Evolutionary conservation across 2,888 invertebrate species (phyloP).

Genomic region (Neoascia interrupta): DNA sequence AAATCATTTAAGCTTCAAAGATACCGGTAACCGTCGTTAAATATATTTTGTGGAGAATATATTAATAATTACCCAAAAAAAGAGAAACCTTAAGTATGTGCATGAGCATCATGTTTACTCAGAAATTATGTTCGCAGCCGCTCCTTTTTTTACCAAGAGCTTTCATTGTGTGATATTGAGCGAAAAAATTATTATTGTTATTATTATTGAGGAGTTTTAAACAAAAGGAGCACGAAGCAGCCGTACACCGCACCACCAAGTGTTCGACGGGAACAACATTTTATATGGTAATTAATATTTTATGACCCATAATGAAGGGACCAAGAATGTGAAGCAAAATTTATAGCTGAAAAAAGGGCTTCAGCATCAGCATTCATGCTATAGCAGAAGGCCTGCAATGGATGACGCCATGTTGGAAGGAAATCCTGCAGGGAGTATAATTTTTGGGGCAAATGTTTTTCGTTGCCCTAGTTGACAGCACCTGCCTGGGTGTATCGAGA

Average conservation of each 20-base stretch:
- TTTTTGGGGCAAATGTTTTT: conserved; percentile 1
- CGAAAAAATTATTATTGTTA: conserved; percentile 47
- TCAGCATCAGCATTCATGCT: not conserved
- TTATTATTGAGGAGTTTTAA: conserved; percentile 43
- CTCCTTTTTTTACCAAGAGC: not conserved
- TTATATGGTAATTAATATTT: conserved; percentile 63
- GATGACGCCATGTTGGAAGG: conserved; percentile 10
- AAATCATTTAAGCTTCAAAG: too few relatives aligned
- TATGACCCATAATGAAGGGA: conserved; percentile 55
- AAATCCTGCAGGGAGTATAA: not conserved
- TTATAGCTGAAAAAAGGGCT: conserved; percentile 34
- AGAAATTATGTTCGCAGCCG: conserved; percentile 35
- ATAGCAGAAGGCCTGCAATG: conserved; percentile 10
- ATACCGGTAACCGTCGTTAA: too few relatives aligned
- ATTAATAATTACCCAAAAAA: conserved; percentile 40
- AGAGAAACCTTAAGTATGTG: conserved; percentile 16
- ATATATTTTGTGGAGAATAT: too few relatives aligned
- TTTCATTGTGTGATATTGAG: conserved; percentile 27
- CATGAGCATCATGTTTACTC: conserved; percentile 36
- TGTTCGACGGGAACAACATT: conserved; percentile 36
- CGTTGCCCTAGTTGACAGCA: conserved; percentile 46
- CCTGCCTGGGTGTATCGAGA: conserved; percentile 54
- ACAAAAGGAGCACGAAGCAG: conserved; percentile 15
- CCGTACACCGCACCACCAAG: conserved; percentile 11
- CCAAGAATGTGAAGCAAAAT: conserved; percentile 41